Percentiles rank a stretch among this genome's conserved stretches.
These are phyloP conservation scores for Cygnus atratus DNA, from an alignment of 2,113 vertebrate genomes.

Conservation along the genomic window DNA sequence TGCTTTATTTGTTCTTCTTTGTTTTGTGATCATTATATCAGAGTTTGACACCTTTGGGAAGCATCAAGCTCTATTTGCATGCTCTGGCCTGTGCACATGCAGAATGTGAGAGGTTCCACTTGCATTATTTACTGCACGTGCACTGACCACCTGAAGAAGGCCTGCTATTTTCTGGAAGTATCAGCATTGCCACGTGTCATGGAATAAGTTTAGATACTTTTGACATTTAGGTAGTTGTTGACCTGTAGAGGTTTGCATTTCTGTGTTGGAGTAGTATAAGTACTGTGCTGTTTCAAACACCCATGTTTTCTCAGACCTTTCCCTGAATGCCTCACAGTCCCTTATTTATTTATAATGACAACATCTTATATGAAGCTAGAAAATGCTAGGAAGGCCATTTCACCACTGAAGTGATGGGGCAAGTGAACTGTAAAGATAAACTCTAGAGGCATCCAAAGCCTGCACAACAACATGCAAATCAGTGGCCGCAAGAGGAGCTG, in stretches of 20 bases:
- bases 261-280: not conserved
- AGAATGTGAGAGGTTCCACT: not conserved
- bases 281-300: not conserved
- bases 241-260: not conserved
- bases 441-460: not conserved
- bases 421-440: not conserved
- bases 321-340: not conserved
- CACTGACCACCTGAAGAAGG: not conserved
- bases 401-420: not conserved
- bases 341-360: not conserved
- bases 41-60: not conserved
- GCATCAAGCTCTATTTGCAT: not conserved
- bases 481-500: not conserved
- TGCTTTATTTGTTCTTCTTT: not conserved
- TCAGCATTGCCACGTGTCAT: not conserved
- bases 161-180: not conserved
- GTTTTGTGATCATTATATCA: not conserved
- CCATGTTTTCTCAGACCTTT: not conserved
- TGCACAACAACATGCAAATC: not conserved
- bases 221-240: not conserved
- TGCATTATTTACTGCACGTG: not conserved
- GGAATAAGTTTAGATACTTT: not conserved
- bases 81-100: not conserved
- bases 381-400: not conserved
- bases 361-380: not conserved